Base-by-base conservation (phyloP, 2,113 vertebrate genomes). In the Channa maculata region DNA sequence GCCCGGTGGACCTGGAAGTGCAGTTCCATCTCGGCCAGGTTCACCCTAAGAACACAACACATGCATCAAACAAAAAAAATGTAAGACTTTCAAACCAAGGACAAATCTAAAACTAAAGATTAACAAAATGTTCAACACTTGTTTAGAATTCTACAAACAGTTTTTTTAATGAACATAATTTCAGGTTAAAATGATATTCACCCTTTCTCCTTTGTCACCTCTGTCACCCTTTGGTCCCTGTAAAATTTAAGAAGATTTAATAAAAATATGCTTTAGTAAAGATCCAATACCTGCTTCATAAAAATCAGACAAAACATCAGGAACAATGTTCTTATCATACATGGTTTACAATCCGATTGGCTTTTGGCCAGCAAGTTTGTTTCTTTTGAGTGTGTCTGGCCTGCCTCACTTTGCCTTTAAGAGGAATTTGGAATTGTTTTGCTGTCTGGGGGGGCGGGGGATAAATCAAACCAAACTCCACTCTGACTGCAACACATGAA, bases 171-270 rank as follows among this genome's bases (percentile, higher is more conserved):
- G 13, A 61, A 61, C 5, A 45, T 10, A 13, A 54, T 46, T 54
- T 43, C 2, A 52, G 39, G 12, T 3, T 41, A 12, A 73, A 68
- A 60, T 2, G 13, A 53, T 74, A 93, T 94, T 94, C 44, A 98
- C 98, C 90, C 89, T 94, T 24, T 96, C 93, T 5, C 98, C 98
- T 0, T 53, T 82, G 54, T 88, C 91, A 9, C 98, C 98, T 39
- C 44, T 86, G 2, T 95, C 94, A 15, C 97, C 98, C 74, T 95
- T 97, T 8, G 89, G 89, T 57, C 98, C 98, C 98, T 99, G 77
- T 41, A 76, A 46, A 86, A 91, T 41, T 48, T 89, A 48, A 48
- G 39, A 24, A 5, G 55, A 52, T 53, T 24, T 51, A 46, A 33
- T 11, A 55, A 41, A 66, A 3, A 43, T 9, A 60, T 12, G 39